Evolutionary conservation across 2,888 invertebrate genomes (phyloP).

Genomic region (Agrenia bidenticulata): DNA sequence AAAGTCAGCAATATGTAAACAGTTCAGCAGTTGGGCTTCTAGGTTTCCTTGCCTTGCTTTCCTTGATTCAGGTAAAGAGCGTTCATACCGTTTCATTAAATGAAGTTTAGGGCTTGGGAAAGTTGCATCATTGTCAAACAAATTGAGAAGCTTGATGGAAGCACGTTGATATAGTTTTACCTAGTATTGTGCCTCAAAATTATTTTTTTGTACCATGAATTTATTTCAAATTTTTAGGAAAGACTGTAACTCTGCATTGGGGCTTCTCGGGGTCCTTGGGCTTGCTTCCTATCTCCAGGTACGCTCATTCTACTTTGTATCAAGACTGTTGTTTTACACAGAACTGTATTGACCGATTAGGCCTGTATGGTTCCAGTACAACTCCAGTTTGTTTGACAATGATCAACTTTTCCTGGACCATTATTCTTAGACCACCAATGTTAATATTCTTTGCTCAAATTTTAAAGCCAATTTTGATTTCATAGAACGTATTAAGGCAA

Average conservation of each 20-base stretch:
- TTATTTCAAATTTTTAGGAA: slow-evolving; percentile 22
- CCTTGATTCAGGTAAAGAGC: slow-evolving; percentile 45
- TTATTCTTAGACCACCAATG: too few species aligned
- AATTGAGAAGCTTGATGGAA: neutral
- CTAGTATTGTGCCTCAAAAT: neutral
- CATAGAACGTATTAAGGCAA: slow-evolving; percentile 16
- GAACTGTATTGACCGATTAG: neutral
- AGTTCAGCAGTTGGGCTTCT: slow-evolving; percentile 49
- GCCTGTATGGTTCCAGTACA: too few species aligned
- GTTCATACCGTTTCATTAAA: neutral
- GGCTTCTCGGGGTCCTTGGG: slow-evolving; percentile 36
- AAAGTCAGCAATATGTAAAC: slow-evolving; percentile 43
- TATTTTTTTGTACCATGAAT: neutral
- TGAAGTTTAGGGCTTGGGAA: neutral
- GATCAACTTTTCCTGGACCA: neutral
- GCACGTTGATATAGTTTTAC: neutral
- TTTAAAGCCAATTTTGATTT: neutral
- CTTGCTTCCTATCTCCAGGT: slow-evolving; percentile 38
- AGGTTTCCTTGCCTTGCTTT: slow-evolving; percentile 48
- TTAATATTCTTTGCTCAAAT: neutral
- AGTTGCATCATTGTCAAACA: slow-evolving; percentile 2
- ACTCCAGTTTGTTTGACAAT: slow-evolving; percentile 16
- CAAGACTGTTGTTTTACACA: too few species aligned
- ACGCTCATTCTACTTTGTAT: too few species aligned
- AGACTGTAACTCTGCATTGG: slow-evolving; percentile 36